Percentiles rank a stretch among this genome's conserved stretches.
These are phyloP conservation scores for Leptopilina clavipes DNA, from an alignment of 1,140 invertebrate genomes.

Conservation along the genomic window DNA sequence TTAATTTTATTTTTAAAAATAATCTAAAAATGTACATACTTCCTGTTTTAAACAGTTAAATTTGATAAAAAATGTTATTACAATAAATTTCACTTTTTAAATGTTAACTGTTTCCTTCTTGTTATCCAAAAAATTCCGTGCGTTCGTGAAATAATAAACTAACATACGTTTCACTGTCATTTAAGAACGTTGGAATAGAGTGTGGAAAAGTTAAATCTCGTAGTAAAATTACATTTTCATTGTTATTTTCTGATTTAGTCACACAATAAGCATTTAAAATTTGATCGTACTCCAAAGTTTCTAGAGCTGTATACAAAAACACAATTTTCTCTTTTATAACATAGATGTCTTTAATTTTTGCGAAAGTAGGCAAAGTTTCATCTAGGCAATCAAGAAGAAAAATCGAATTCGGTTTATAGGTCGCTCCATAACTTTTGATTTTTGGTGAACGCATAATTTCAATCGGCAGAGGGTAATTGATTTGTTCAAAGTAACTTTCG, in stretches of 20 bases:
- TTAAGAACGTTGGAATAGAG: constrained; percentile 8
- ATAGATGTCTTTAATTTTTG: constrained; percentile 6
- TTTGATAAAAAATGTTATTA: too few relatives aligned
- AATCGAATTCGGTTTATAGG: background rate
- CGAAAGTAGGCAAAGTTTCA: constrained; percentile 28
- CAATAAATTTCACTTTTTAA: too few relatives aligned
- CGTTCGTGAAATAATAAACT: constrained; percentile 34
- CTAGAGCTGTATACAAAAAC: background rate
- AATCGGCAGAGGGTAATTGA: constrained; percentile 23
- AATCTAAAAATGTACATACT: too few relatives aligned
- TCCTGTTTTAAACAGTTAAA: too few relatives aligned
- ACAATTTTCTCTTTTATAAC: background rate
- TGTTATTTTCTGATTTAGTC: background rate
- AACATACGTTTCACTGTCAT: background rate
- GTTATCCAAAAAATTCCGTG: background rate
- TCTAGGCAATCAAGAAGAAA: constrained; percentile 19
- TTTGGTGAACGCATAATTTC: constrained; percentile 44
- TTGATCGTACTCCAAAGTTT: background rate
- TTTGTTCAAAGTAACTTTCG: constrained; percentile 39
- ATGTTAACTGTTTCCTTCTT: too few relatives aligned
- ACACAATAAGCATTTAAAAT: background rate
- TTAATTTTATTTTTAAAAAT: too few relatives aligned
- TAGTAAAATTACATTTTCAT: background rate
- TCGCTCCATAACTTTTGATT: constrained; percentile 36
- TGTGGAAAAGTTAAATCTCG: constrained; percentile 37